phyloP scores from a whole-genome alignment of 1,140 invertebrate species.

The Marisa cornuarietis region DNA sequence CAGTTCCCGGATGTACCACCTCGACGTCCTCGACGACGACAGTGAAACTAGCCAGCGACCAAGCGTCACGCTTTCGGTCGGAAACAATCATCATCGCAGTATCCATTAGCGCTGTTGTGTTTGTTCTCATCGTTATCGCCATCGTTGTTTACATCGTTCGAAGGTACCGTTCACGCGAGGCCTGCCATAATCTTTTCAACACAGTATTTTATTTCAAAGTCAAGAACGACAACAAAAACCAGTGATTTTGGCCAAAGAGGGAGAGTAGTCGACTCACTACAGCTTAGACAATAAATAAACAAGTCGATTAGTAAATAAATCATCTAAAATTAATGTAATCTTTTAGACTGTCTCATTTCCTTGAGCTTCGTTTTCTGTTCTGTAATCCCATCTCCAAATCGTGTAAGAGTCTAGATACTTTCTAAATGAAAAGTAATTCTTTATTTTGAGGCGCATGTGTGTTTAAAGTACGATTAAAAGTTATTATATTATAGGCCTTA shows the following conservation, averaged over 20 bases:
- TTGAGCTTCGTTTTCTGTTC: no score
- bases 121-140: slow-evolving; percentile 3
- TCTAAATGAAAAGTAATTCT: no score
- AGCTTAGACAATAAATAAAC: not conserved
- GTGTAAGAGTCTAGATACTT: no score
- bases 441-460: no score
- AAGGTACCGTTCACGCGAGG: not conserved
- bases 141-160: slow-evolving; percentile 1
- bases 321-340: no score
- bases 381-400: no score
- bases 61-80: not conserved
- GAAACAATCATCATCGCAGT: slow-evolving; percentile 20
- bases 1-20: not conserved
- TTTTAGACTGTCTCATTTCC: no score
- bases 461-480: no score
- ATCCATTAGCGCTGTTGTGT: slow-evolving; percentile 8
- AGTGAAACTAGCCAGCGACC: not conserved
- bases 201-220: not conserved
- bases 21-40: not conserved
- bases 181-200: not conserved
- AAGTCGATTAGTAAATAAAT: no score
- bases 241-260: not conserved
- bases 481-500: no score
- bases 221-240: not conserved
- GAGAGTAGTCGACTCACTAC: not conserved